These are phyloP conservation scores for Carcharodon carcharias DNA, from an alignment of 2,797 vertebrate genomes.

Conservation along the genomic window DNA sequence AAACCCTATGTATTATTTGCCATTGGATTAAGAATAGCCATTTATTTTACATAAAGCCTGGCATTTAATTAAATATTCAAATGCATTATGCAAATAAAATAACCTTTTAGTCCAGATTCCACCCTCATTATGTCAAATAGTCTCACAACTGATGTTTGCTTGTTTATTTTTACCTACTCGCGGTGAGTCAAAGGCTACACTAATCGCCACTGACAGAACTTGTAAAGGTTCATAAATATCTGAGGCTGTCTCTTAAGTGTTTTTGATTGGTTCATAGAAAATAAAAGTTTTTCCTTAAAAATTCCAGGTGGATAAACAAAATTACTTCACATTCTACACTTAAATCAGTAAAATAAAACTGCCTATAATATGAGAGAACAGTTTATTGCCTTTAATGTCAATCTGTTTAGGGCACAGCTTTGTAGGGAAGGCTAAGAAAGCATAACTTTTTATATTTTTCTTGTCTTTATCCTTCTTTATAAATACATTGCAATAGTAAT, in stretches of 20 bases:
- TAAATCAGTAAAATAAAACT: background rate
- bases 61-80: background rate
- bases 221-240: background rate
- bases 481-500: background rate
- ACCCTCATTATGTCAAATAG: background rate
- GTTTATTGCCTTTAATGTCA: background rate
- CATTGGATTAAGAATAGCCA: background rate
- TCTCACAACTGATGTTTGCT: background rate
- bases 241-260: background rate
- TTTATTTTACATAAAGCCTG: background rate
- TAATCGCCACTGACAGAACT: background rate
- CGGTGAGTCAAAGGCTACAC: background rate
- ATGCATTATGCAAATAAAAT: background rate
- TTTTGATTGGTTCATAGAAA: background rate
- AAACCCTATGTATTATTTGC: background rate
- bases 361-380: background rate
- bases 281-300: background rate
- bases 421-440: background rate
- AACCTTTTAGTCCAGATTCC: background rate
- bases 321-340: background rate
- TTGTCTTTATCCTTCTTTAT: background rate
- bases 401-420: background rate
- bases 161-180: background rate
- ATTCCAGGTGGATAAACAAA: background rate
- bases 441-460: background rate